These are phyloP conservation scores for Podarcis lilfordi DNA, from an alignment of 2,797 vertebrate species.

Conservation along the genomic window DNA sequence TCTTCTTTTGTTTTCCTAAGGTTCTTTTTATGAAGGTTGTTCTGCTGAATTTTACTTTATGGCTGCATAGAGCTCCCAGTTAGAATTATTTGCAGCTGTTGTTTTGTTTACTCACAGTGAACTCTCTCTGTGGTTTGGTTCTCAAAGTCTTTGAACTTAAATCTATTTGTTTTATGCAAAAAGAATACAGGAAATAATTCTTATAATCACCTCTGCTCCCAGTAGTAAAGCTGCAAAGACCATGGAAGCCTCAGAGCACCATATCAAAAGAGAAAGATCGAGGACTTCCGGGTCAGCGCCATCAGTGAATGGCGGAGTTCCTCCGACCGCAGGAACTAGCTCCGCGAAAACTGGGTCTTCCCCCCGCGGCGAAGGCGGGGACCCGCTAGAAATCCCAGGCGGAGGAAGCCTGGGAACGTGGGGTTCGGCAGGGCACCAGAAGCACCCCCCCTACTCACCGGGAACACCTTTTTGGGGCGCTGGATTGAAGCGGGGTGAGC, in stretches of 20 bases:
- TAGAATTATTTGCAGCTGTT: constrained; percentile 1
- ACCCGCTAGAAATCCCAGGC: too few relatives aligned
- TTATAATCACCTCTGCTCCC: not conserved
- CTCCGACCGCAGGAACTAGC: too few relatives aligned
- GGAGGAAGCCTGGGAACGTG: too few relatives aligned
- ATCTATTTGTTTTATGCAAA: not conserved
- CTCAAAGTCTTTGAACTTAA: not conserved
- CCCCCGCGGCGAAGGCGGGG: too few relatives aligned
- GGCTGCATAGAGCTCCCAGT: not conserved
- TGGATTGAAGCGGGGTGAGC: too few relatives aligned
- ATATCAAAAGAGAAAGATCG: constrained; percentile 10
- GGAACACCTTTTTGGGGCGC: too few relatives aligned
- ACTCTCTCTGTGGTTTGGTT: not conserved
- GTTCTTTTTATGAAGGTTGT: constrained; percentile 4
- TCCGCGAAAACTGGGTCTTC: too few relatives aligned
- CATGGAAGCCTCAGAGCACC: not conserved
- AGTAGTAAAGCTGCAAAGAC: not conserved
- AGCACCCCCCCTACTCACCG: too few relatives aligned
- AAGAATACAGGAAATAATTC: not conserved
- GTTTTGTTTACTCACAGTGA: not conserved
- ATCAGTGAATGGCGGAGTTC: too few relatives aligned
- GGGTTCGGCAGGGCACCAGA: too few relatives aligned
- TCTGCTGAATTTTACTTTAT: not conserved
- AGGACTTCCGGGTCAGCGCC: not conserved
- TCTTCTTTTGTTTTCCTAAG: not conserved